These are phyloP conservation scores for Microvelia longipes DNA, from an alignment of 1,140 invertebrate genomes.

Conservation along the genomic window DNA sequence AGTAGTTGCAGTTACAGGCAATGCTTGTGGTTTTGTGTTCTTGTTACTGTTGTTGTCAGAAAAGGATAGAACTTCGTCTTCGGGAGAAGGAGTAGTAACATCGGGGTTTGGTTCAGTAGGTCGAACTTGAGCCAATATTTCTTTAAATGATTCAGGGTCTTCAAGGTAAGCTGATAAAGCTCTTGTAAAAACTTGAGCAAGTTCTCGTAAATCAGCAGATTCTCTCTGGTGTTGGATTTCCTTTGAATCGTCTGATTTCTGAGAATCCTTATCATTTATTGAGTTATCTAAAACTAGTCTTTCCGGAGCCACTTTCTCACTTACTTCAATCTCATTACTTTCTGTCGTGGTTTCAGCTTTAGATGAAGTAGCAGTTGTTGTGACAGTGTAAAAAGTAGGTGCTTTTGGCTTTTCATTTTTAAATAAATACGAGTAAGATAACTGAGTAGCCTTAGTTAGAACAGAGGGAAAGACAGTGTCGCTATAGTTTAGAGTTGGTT, in stretches of 20 bases:
- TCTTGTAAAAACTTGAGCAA: constrained; percentile 66
- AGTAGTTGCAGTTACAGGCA: not conserved
- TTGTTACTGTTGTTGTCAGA: constrained; percentile 44
- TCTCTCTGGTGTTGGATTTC: constrained; percentile 22
- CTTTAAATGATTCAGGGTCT: constrained; percentile 59
- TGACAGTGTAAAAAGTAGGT: no score
- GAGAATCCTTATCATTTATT: not conserved
- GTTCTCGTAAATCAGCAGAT: constrained; percentile 42
- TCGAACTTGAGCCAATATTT: constrained; percentile 51
- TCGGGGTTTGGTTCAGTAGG: constrained; percentile 48
- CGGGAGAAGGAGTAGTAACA: constrained; percentile 17
- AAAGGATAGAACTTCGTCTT: constrained; percentile 55
- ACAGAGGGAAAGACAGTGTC: constrained; percentile 15
- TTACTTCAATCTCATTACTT: not conserved
- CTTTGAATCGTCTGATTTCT: constrained; percentile 33
- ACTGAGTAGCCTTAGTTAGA: constrained; percentile 21
- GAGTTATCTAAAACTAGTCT: not conserved
- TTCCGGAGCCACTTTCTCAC: not conserved
- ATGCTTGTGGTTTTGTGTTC: not conserved
- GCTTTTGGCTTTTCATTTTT: constrained; percentile 10
- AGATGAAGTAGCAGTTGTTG: no score
- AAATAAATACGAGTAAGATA: constrained; percentile 21
- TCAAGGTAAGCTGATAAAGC: constrained; percentile 63
- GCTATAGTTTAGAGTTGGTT: constrained; percentile 3
- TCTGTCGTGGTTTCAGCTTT: not conserved